Evolutionary conservation across 2,113 vertebrate genomes (phyloP), one percentile per base, ranked within the genome.

Genomic region (Sinocyclocheilus grahami): DNA sequence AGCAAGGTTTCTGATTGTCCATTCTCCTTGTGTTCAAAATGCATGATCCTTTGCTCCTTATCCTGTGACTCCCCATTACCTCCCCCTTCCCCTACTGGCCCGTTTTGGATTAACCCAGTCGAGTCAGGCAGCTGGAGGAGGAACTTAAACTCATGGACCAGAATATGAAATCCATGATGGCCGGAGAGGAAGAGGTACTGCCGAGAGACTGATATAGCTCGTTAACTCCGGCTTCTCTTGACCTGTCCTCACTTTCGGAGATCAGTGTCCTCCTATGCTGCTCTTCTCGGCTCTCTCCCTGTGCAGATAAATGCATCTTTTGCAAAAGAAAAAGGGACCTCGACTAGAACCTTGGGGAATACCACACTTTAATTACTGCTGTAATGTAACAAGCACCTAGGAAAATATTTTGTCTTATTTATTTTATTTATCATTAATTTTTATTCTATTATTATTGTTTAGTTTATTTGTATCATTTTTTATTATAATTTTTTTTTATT

Each of bases 181-280:
- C 96, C 93, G 96, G 96, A 92, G 98, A 99, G 92, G 98, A 99
- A 94, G 96, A 99, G 98, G 98, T 99, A 99, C 95, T 95, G 89
- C 78, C 39, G 27, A 48, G 79, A 63, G 30, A 16, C 63, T 80
- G 51, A 71, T 46, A 27, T 53, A 33, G 51, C 24, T 5, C 20
- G 27, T 58, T 86, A 63, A 55, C 22, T 13, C 46, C 81, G 27
- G 24, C 76, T 75, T 42, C 85, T 72, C 80, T 78, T 76, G 8
- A 63, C 75, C 65, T 46, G n/a, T 81, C 77, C 72, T 79, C 78
- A 13, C 51, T 85, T 62, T 60, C 78, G 27, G n/a, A 80, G 58
- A 39, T 80, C 62, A 10, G 53, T 87, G 62, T 74, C 83, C 53
- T 51, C 33, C 39, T 63, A 20, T 83, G 27, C 48, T 78, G 39